Evolutionary conservation across 2,113 vertebrate species (phyloP).

Genomic region (Poecilia latipinna): DNA sequence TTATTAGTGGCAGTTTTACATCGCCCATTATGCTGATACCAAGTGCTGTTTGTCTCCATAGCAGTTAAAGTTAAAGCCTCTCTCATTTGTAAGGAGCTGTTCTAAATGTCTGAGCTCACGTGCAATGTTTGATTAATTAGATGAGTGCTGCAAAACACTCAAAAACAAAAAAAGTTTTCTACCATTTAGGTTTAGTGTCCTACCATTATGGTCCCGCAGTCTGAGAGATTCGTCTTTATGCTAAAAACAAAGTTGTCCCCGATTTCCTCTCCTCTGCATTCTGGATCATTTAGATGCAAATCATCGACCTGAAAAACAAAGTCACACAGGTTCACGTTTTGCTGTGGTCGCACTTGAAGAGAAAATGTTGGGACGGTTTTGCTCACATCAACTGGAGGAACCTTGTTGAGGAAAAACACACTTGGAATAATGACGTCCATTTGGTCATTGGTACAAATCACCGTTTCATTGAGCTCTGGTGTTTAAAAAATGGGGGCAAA

Average conservation of each 20-base stretch:
- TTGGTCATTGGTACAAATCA: slow-evolving; percentile 78
- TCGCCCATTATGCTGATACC: slow-evolving; percentile 14
- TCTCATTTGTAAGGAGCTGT: slow-evolving; percentile 41
- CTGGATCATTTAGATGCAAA: slow-evolving; percentile 79
- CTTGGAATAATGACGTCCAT: slow-evolving; percentile 81
- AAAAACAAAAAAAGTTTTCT: background rate
- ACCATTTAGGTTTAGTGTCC: background rate
- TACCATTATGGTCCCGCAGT: slow-evolving; percentile 75
- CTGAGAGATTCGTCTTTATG: slow-evolving; percentile 79
- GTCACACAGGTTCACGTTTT: background rate
- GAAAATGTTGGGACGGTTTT: background rate
- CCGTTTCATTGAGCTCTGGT: slow-evolving; percentile 81
- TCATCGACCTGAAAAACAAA: slow-evolving; percentile 73
- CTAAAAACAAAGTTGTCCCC: slow-evolving; percentile 76
- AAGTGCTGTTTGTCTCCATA: slow-evolving; percentile 53
- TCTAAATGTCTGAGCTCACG: slow-evolving; percentile 52
- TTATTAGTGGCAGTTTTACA: slow-evolving; percentile 47
- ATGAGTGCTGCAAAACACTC: background rate
- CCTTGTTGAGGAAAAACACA: slow-evolving; percentile 79
- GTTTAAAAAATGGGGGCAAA: background rate
- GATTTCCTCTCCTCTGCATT: slow-evolving; percentile 71
- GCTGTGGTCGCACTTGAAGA: background rate
- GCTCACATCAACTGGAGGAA: slow-evolving; percentile 78
- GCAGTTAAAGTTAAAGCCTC: slow-evolving; percentile 14
- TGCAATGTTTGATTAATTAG: slow-evolving; percentile 40